Conservation (phyloP, 64 coral and sea anemone genomes). For the Stichodactyla mertensii region DNA sequence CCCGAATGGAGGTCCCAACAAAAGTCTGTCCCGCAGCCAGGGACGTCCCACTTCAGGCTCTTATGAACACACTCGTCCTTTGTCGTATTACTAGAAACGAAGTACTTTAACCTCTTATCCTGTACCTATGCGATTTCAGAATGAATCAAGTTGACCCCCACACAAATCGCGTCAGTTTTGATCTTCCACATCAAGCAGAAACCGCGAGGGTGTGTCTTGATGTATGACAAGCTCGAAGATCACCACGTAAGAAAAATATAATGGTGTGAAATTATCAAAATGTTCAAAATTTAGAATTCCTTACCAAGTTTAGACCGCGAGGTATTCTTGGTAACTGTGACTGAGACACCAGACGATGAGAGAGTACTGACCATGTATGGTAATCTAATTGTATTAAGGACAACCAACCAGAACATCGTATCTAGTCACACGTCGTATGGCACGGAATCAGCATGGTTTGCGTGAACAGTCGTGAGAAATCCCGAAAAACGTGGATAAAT, state of each 20-base stretch:
- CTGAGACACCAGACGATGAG: background rate
- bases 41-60: background rate
- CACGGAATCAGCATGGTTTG: background rate
- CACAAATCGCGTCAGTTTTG: no score
- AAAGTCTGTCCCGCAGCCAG: background rate
- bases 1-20: slow-evolving; percentile 13
- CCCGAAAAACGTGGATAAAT: background rate
- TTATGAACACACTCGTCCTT: background rate
- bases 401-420: background rate
- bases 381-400: background rate
- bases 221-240: background rate
- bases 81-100: background rate
- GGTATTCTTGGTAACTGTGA: slow-evolving; percentile 4
- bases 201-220: background rate
- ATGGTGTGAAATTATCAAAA: background rate
- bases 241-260: background rate
- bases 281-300: background rate
- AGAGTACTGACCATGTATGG: background rate
- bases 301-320: background rate
- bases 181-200: background rate
- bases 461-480: background rate
- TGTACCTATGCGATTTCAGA: background rate
- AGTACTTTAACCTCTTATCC: background rate
- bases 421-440: background rate
- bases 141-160: no score